Percentiles rank a stretch among this genome's conserved stretches.
Evolutionary conservation across 2,888 invertebrate species (phyloP).

Genomic region (Eueremaeus valkanovi): DNA sequence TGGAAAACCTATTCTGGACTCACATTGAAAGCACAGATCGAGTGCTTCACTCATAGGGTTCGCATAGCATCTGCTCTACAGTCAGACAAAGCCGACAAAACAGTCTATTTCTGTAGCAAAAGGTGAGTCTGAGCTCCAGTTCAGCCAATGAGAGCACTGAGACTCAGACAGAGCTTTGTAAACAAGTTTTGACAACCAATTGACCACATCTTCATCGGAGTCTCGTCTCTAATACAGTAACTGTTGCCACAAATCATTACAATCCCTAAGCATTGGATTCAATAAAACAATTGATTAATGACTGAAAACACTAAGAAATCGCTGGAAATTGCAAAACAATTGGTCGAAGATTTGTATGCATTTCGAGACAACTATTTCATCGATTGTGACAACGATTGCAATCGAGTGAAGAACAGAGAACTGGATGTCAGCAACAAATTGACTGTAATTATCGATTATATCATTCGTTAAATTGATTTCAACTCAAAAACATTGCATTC

Average conservation of each 20-base stretch:
- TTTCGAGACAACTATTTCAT: conserved; percentile 72
- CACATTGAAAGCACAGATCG: too few relatives aligned
- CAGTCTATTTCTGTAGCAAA: too few relatives aligned
- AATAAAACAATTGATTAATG: too few relatives aligned
- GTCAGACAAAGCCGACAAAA: too few relatives aligned
- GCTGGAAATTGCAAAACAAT: conserved; percentile 9
- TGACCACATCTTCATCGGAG: background rate
- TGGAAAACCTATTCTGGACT: too few relatives aligned
- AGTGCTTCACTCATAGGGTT: too few relatives aligned
- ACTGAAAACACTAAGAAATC: background rate
- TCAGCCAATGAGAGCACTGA: too few relatives aligned
- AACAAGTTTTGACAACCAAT: background rate
- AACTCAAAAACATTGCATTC: too few relatives aligned
- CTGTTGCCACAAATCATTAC: too few relatives aligned
- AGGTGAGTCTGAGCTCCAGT: too few relatives aligned
- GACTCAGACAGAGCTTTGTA: background rate
- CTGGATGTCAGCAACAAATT: conserved; percentile 4
- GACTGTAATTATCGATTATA: background rate
- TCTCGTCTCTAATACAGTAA: background rate
- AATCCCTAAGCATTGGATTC: background rate
- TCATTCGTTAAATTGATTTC: too few relatives aligned
- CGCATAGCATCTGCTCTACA: too few relatives aligned
- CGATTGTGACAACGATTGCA: background rate
- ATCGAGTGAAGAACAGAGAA: background rate
- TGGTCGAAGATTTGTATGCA: conserved; percentile 62